Percentiles rank a stretch among this genome's conserved stretches.
Evolutionary conservation across 1,140 invertebrate species (phyloP).

Genomic region (Augochlora pura): DNA sequence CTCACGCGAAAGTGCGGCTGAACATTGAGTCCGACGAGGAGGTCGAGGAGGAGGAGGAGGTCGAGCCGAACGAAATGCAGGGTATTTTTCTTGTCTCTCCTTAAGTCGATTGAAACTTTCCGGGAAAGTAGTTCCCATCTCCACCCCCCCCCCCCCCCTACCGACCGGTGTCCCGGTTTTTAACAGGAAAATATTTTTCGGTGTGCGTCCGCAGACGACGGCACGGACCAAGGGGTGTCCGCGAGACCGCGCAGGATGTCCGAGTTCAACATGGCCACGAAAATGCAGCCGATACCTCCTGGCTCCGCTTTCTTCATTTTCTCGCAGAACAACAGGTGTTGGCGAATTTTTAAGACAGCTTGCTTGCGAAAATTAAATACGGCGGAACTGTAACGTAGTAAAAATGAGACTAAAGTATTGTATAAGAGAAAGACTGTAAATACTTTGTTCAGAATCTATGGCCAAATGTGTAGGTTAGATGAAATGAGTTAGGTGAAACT

Average conservation of each 20-base stretch:
- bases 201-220: constrained; percentile 72
- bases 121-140: neutral
- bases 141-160: no score
- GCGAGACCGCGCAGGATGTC: constrained; percentile 94
- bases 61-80: constrained; percentile 70
- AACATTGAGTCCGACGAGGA: constrained; percentile 82
- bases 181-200: neutral
- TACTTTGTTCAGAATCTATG: no score
- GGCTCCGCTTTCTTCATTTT: constrained; percentile 98
- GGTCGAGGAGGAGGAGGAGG: constrained; percentile 79
- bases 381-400: no score
- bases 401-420: no score
- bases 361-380: no score
- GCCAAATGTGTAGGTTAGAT: no score
- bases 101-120: no score
- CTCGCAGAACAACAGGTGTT: constrained; percentile 94
- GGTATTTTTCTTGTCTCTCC: constrained; percentile 49
- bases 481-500: no score
- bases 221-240: constrained; percentile 81
- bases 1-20: constrained; percentile 85
- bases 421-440: no score
- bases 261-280: constrained; percentile 92
- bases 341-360: neutral
- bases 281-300: constrained; percentile 96
- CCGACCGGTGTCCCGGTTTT: no score